Evolutionary conservation across 2,797 vertebrate genomes (phyloP).

Genomic region (Fundulus diaphanus): DNA sequence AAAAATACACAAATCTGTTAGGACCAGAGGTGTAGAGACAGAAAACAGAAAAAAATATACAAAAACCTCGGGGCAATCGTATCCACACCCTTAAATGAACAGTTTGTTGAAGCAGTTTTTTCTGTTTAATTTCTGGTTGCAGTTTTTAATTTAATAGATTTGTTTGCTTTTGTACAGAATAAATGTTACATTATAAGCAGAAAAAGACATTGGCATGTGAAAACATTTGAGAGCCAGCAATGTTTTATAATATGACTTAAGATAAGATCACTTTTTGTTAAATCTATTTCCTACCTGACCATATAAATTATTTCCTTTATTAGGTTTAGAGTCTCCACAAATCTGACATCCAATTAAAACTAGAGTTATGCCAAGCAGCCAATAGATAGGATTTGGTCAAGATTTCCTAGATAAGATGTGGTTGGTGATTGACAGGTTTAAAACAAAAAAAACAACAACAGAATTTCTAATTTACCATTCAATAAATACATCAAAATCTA

Average conservation of each 20-base stretch:
- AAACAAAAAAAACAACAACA: too few species aligned
- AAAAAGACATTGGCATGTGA: too few species aligned
- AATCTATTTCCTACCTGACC: neutral
- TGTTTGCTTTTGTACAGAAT: neutral
- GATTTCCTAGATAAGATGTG: neutral
- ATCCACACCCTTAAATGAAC: too few species aligned
- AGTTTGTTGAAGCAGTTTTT: too few species aligned
- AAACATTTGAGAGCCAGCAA: neutral
- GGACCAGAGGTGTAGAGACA: too few species aligned
- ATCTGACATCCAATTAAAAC: neutral
- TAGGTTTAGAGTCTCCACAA: neutral
- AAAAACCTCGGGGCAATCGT: too few species aligned
- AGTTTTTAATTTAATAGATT: neutral
- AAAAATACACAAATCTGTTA: too few species aligned
- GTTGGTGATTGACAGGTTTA: neutral
- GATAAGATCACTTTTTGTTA: neutral
- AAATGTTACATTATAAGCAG: neutral
- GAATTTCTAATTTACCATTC: neutral
- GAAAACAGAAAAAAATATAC: too few species aligned
- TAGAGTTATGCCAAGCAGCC: neutral
- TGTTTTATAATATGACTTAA: neutral
- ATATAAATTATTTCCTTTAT: neutral
- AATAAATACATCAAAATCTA: neutral
- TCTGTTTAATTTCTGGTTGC: too few species aligned
- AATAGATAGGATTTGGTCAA: neutral